Evolutionary conservation across 53 echinoderm and acorn worm genomes (phyloP), one percentile per base, ranked within the genome.

Genomic region (Antedon mediterranea): DNA sequence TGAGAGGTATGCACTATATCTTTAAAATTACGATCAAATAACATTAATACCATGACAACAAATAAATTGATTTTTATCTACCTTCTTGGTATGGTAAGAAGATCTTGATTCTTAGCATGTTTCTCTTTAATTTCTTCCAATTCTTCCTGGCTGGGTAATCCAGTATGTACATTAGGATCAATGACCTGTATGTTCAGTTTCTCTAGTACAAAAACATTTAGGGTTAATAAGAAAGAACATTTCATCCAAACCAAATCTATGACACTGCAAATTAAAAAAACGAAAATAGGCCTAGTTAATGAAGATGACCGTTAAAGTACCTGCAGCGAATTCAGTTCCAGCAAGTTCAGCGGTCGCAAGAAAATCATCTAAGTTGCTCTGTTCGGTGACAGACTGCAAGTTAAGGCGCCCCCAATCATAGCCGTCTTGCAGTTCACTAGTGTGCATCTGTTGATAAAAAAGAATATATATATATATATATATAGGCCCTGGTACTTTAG

Each of bases 271-370:
- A n/a, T n/a, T n/a, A n/a, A n/a, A n/a, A n/a, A n/a, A n/a, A n/a
- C n/a, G n/a, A n/a, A n/a, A n/a, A n/a, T n/a, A n/a, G n/a, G n/a
- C n/a, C n/a, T n/a, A n/a, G n/a, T n/a, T n/a, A n/a, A n/a, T n/a
- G n/a, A n/a, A n/a, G n/a, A n/a, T n/a, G n/a, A n/a, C n/a, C n/a
- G n/a, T n/a, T n/a, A n/a, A n/a, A 15, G 9, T 88, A 97, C 97
- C 97, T 88, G 97, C 97, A 29, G 97, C 92, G 33, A 97, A 97
- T 44, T 92, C 88, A 32, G 89, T 89, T 7, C 97, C 97, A 29
- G 97, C 97, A 0, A 97, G 73, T 78, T 97, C 92, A 41, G 97
- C 97, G 8, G 91, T 92, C 3, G 87, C 76, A 3, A 97, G 78
- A 78, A 97, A 97, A 29, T 97, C 97, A 79, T 92, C 88, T 20